Evolutionary conservation across 2,888 invertebrate genomes (phyloP).

Genomic region (Lymantria dispar): DNA sequence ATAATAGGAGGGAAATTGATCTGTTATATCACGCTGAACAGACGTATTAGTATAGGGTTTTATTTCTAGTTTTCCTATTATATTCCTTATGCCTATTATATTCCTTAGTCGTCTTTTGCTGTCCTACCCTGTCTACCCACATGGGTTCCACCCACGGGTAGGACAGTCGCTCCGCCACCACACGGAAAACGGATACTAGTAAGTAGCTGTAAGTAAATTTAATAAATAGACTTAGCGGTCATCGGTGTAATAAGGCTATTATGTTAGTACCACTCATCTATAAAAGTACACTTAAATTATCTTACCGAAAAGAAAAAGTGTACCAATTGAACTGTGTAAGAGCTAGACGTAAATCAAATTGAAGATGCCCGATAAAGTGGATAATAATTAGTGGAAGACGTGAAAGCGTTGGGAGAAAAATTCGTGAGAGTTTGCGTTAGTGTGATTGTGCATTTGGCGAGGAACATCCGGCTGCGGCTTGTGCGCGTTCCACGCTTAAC

Average conservation of each 20-base stretch:
- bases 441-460: constrained; percentile 79
- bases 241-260: constrained; percentile 45
- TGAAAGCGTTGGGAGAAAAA: constrained; percentile 82
- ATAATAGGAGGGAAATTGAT: too few relatives aligned
- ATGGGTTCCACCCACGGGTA: too few relatives aligned
- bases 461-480: constrained; percentile 69
- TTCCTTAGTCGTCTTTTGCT: too few relatives aligned
- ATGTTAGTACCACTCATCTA: constrained; percentile 40
- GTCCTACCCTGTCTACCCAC: too few relatives aligned
- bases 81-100: too few relatives aligned
- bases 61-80: too few relatives aligned
- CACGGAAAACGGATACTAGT: too few relatives aligned
- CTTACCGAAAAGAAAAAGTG: constrained; percentile 76
- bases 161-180: too few relatives aligned
- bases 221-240: constrained; percentile 23
- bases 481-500: not conserved
- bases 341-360: constrained; percentile 81
- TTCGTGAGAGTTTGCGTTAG: constrained; percentile 80
- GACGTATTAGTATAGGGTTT: too few relatives aligned
- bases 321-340: constrained; percentile 75
- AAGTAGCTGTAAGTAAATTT: too few relatives aligned
- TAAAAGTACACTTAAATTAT: constrained; percentile 60
- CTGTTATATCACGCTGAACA: too few relatives aligned
- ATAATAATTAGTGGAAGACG: constrained; percentile 82
- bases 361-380: constrained; percentile 82